Conservation (phyloP, 2,113 vertebrate species). For the Halichoerus grypus region DNA sequence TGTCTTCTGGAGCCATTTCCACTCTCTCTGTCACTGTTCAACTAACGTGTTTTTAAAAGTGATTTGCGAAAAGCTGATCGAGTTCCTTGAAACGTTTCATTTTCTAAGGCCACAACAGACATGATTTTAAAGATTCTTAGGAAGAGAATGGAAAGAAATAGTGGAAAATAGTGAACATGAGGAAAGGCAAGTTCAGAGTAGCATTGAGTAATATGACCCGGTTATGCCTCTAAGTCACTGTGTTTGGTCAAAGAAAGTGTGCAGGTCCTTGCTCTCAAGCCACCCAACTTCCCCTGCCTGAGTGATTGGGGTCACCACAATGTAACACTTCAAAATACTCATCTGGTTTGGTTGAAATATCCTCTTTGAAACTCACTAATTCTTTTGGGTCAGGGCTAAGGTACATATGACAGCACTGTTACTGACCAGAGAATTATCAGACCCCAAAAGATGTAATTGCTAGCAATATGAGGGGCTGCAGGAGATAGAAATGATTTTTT, state of each 20-base stretch:
- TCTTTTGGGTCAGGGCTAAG: slow-evolving; percentile 60
- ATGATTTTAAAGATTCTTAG: background rate
- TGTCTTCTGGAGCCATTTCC: background rate
- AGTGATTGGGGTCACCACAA: background rate
- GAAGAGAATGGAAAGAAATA: background rate
- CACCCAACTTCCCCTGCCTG: background rate
- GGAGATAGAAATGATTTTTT: slow-evolving; percentile 33
- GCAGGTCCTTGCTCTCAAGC: background rate
- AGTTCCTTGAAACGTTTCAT: background rate
- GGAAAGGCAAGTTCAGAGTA: background rate
- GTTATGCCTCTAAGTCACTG: background rate
- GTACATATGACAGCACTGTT: slow-evolving; percentile 13
- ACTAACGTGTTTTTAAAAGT: background rate
- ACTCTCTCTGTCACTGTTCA: background rate
- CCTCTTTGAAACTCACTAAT: slow-evolving; percentile 39
- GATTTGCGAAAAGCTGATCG: slow-evolving; percentile 41
- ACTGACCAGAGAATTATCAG: slow-evolving; percentile 66
- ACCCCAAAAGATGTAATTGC: slow-evolving; percentile 53
- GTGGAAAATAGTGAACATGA: background rate
- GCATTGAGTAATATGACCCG: background rate
- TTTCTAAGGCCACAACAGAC: background rate
- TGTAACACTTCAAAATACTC: slow-evolving; percentile 46
- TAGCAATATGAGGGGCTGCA: background rate
- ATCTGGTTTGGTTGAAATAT: slow-evolving; percentile 61
- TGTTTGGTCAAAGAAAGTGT: slow-evolving; percentile 24